These are phyloP conservation scores for Phocoena sinus DNA, from an alignment of 2,113 vertebrate species.

Conservation along the genomic window DNA sequence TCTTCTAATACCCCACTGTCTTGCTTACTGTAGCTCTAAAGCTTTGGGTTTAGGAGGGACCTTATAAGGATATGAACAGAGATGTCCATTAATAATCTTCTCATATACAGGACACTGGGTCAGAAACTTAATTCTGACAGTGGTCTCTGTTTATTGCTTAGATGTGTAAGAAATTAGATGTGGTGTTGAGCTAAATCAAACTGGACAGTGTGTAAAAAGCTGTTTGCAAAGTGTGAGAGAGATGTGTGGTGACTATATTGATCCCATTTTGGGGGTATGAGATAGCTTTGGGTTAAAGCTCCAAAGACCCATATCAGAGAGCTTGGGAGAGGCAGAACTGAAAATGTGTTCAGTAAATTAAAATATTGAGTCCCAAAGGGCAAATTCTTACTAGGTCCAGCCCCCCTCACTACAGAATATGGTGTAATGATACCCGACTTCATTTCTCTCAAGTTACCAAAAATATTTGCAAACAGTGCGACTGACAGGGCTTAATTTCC, in stretches of 20 bases:
- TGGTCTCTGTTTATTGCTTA: background rate
- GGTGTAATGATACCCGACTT: background rate
- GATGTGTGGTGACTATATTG: background rate
- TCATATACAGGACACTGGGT: background rate
- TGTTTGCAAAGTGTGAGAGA: background rate
- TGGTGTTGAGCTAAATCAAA: background rate
- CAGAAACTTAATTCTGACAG: conserved; percentile 1
- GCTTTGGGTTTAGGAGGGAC: background rate
- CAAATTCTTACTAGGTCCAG: background rate
- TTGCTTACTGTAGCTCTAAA: background rate
- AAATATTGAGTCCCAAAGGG: background rate
- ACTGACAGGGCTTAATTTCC: background rate
- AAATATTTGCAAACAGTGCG: background rate
- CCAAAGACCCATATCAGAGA: background rate
- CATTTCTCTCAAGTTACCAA: background rate
- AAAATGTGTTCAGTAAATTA: conserved; percentile 4
- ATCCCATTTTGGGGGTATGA: background rate
- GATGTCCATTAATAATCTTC: background rate
- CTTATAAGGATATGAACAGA: background rate
- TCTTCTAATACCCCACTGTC: background rate
- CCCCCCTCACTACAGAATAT: background rate
- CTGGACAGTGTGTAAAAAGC: background rate
- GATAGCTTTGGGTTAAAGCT: background rate
- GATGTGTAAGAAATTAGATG: background rate
- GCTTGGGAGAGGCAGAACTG: background rate